Conservation (phyloP, 1,140 invertebrate species). For the Drosophila ohnishii region DNA sequence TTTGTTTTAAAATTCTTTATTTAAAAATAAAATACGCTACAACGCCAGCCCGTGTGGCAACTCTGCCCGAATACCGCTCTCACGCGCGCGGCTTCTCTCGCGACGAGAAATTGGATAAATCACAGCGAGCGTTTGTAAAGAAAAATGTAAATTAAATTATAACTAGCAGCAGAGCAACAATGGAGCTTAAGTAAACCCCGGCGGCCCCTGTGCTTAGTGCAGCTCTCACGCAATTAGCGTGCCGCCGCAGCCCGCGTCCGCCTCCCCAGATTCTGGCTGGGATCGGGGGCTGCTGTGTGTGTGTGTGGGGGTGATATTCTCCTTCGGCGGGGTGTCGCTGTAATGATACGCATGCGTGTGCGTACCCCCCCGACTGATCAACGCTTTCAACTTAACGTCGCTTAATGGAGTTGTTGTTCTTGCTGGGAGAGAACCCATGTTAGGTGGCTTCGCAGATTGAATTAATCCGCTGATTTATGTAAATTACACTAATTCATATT, state of each 20-base stretch:
- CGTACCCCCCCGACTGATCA: conserved; percentile 28
- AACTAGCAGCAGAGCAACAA: conserved; percentile 69
- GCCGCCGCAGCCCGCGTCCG: conserved; percentile 15
- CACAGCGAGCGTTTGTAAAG: conserved; percentile 47
- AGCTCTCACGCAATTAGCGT: conserved; percentile 57
- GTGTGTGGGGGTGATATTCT: not conserved
- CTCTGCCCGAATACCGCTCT: conserved; percentile 28
- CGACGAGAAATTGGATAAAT: conserved; percentile 47
- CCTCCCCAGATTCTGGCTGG: conserved; percentile 25
- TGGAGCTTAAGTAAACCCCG: conserved; percentile 59
- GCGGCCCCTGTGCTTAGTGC: conserved; percentile 50
- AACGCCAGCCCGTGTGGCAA: conserved; percentile 39
- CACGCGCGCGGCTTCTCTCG: conserved; percentile 11
- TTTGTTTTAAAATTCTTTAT: not conserved
- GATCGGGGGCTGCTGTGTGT: conserved; percentile 20
- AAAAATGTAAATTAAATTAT: conserved; percentile 79
- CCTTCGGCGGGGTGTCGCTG: conserved; percentile 33
- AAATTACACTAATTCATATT: conserved; percentile 81
- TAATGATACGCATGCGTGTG: conserved; percentile 50
- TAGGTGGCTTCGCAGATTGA: conserved; percentile 66
- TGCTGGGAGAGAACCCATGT: conserved; percentile 44
- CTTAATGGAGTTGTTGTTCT: conserved; percentile 72
- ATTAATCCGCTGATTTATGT: conserved; percentile 78
- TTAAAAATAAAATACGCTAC: not conserved
- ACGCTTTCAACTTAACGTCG: conserved; percentile 73